Evolutionary conservation across 1,140 invertebrate species (phyloP).

Genomic region (Ridgeia piscesae): DNA sequence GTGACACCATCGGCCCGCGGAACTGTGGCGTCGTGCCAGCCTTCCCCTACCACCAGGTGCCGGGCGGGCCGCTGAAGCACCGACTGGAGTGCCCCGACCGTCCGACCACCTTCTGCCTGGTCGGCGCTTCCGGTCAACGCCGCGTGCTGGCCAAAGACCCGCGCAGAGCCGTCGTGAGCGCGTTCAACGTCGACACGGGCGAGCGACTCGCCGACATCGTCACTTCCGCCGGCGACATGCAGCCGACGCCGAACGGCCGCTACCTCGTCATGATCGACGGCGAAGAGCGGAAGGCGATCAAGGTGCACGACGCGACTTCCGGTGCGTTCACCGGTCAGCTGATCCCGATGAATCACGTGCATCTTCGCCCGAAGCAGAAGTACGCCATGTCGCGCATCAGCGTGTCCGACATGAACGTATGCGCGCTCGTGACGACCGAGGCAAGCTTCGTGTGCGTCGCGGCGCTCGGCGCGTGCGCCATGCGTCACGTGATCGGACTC

Average conservation of each 20-base stretch:
- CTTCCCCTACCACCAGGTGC: constrained; percentile 47
- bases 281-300: constrained; percentile 49
- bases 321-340: constrained; percentile 51
- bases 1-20: constrained; percentile 57
- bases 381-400: constrained; percentile 44
- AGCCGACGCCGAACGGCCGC: constrained; percentile 46
- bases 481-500: constrained; percentile 46
- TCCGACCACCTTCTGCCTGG: constrained; percentile 38
- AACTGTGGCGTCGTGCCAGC: constrained; percentile 50
- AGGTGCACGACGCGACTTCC: constrained; percentile 47
- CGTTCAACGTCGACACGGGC: constrained; percentile 46
- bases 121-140: constrained; percentile 34
- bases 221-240: constrained; percentile 48
- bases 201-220: constrained; percentile 40
- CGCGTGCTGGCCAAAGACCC: constrained; percentile 41
- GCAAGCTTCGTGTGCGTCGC: constrained; percentile 50
- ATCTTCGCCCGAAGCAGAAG: constrained; percentile 43
- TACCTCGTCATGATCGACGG: constrained; percentile 51
- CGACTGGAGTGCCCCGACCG: constrained; percentile 36
- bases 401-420: constrained; percentile 44
- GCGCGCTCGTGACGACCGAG: constrained; percentile 45
- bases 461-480: constrained; percentile 39
- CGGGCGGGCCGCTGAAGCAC: constrained; percentile 49
- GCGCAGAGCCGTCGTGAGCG: constrained; percentile 39
- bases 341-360: constrained; percentile 49